Conservation (phyloP, 2,888 invertebrate species). For the Proisotoma minuta region DNA sequence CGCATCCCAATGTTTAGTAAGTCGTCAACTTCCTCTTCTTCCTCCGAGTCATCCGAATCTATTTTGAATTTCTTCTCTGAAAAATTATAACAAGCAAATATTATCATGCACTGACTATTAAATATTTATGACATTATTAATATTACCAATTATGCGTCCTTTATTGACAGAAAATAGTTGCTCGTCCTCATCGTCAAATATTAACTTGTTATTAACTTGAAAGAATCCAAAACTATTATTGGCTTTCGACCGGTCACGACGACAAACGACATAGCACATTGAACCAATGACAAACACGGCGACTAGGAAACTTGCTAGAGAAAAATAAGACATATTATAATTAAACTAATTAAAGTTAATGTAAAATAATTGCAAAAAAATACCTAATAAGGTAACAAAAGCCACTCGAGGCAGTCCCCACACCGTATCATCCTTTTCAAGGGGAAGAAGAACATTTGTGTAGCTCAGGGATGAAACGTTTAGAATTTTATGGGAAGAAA, state of each 20-base stretch:
- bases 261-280: constrained; percentile 35
- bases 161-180: constrained; percentile 42
- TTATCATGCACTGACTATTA: background rate
- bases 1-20: constrained; percentile 33
- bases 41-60: constrained; percentile 38
- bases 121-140: constrained; percentile 13
- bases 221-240: constrained; percentile 43
- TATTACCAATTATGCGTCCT: constrained; percentile 40
- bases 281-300: constrained; percentile 39
- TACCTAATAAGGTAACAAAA: constrained; percentile 70
- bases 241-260: constrained; percentile 24
- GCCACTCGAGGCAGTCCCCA: constrained; percentile 70
- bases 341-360: background rate
- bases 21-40: constrained; percentile 25
- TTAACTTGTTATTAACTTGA: constrained; percentile 38
- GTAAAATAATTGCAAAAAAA: constrained; percentile 32
- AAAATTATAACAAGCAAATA: constrained; percentile 8
- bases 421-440: constrained; percentile 63
- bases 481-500: constrained; percentile 56
- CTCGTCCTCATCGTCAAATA: constrained; percentile 46
- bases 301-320: constrained; percentile 37
- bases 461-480: constrained; percentile 51
- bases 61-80: constrained; percentile 43
- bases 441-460: constrained; percentile 61
- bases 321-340: constrained; percentile 4